phyloP scores from a whole-genome alignment of 2,113 vertebrate genomes.

The Syrrhaptes paradoxus region DNA sequence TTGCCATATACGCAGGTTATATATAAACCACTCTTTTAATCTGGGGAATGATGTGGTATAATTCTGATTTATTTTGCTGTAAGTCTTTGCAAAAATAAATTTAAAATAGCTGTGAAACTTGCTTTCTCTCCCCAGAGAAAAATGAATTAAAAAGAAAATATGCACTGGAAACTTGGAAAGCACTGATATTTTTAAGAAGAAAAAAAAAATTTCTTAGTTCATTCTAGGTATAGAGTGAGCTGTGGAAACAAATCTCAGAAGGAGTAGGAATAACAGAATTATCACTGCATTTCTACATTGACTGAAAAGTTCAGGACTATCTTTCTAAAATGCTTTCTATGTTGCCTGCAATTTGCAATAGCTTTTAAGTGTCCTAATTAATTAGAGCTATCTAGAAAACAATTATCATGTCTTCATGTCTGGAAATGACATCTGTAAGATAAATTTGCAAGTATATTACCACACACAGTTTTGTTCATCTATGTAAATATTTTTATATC shows the following conservation, averaged over 20 bases:
- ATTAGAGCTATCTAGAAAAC: background rate
- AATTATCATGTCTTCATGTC: background rate
- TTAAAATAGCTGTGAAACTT: background rate
- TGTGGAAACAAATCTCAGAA: background rate
- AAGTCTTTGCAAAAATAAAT: background rate
- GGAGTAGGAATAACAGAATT: background rate
- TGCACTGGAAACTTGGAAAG: background rate
- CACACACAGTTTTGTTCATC: background rate
- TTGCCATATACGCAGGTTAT: background rate
- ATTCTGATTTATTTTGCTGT: background rate
- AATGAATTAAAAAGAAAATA: background rate
- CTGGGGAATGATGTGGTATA: background rate
- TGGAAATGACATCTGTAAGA: constrained; percentile 28
- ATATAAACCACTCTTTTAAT: background rate
- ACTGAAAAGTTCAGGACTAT: background rate
- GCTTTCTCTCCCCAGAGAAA: background rate
- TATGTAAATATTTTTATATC: constrained; percentile 7
- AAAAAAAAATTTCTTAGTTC: background rate
- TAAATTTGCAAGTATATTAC: background rate
- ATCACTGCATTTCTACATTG: background rate
- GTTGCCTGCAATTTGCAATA: background rate
- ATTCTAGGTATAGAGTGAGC: background rate
- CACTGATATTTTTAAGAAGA: background rate
- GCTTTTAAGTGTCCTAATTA: background rate
- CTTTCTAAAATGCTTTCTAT: background rate